Evolutionary conservation across 2,797 vertebrate genomes (phyloP).

Genomic region (Cirrhinus molitorella): DNA sequence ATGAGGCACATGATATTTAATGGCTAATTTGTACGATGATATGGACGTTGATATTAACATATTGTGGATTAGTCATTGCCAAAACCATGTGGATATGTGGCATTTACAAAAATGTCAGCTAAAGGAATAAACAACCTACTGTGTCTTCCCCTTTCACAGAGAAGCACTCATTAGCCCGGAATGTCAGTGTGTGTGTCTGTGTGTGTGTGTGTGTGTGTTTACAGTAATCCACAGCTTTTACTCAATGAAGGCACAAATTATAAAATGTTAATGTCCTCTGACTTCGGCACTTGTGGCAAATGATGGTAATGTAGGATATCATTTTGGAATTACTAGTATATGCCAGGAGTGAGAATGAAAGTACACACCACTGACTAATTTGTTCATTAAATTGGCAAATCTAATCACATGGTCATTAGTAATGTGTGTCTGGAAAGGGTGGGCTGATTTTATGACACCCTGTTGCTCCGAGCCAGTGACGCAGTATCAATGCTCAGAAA

Average conservation of each 20-base stretch:
- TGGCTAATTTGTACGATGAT: slow-evolving; percentile 72
- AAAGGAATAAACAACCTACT: slow-evolving; percentile 72
- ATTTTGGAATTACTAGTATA: slow-evolving; percentile 70
- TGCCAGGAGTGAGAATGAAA: slow-evolving; percentile 68
- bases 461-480: slow-evolving; percentile 63
- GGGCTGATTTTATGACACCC: slow-evolving; percentile 68
- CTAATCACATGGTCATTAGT: slow-evolving; percentile 74
- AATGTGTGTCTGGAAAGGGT: slow-evolving; percentile 60
- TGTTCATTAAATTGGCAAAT: slow-evolving; percentile 74
- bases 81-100: slow-evolving; percentile 70
- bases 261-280: slow-evolving; percentile 74
- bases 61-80: slow-evolving; percentile 63
- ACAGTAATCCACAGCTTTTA: slow-evolving; percentile 69
- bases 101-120: slow-evolving; percentile 84
- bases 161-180: slow-evolving; percentile 75
- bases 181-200: slow-evolving; percentile 67
- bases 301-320: slow-evolving; percentile 66
- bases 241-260: slow-evolving; percentile 69
- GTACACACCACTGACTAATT: slow-evolving; percentile 70
- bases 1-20: slow-evolving; percentile 73
- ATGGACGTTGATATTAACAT: slow-evolving; percentile 74
- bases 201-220: slow-evolving; percentile 61
- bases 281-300: slow-evolving; percentile 67
- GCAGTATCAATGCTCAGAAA: slow-evolving; percentile 74
- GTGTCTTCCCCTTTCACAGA: slow-evolving; percentile 64